Conservation (phyloP, 2,888 invertebrate genomes). For the Marasmarcha lunaedactyla region DNA sequence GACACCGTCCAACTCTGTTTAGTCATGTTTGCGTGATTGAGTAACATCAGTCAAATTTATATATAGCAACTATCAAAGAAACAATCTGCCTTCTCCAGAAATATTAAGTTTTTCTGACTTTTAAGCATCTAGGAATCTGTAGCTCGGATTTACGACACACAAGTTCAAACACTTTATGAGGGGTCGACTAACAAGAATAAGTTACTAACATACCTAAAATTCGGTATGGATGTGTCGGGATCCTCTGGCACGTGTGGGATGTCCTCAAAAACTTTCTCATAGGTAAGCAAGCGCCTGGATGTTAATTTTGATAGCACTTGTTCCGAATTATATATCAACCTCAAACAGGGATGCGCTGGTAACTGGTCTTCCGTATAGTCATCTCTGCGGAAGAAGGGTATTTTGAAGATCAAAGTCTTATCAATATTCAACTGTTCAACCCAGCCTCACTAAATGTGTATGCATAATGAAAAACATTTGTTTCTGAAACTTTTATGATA, state of each 20-base stretch:
- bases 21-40: no score
- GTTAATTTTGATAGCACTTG: constrained; percentile 86
- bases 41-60: neutral
- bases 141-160: no score
- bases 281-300: constrained; percentile 86
- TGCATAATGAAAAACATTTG: no score
- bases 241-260: constrained; percentile 29
- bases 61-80: neutral
- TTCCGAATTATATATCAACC: constrained; percentile 86
- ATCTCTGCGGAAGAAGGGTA: constrained; percentile 66
- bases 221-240: constrained; percentile 26
- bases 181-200: no score
- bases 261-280: constrained; percentile 77
- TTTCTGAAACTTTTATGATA: no score
- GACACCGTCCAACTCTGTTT: no score
- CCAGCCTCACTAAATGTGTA: no score
- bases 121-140: no score
- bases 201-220: constrained; percentile 40
- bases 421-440: no score
- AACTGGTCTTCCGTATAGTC: constrained; percentile 79
- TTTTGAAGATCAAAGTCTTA: no score
- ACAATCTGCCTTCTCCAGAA: neutral
- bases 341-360: constrained; percentile 84
- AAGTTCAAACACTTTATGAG: neutral
- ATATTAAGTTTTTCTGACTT: neutral